phyloP scores from a whole-genome alignment of 1,140 invertebrate species.

The Lepidurus apus region DNA sequence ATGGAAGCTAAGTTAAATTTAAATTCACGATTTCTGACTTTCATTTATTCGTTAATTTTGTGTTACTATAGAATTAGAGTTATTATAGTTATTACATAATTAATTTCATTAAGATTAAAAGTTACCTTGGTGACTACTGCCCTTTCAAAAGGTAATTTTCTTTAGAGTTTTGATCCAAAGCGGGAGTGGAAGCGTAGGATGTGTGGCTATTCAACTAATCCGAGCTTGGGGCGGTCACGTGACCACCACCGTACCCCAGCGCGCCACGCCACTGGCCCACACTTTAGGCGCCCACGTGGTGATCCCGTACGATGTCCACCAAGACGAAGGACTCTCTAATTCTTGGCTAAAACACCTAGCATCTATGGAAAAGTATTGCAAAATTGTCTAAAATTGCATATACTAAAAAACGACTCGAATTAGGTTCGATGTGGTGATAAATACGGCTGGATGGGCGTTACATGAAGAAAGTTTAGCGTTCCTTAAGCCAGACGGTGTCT shows the following conservation, averaged over 20 bases:
- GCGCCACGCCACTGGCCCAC: slow-evolving; percentile 50
- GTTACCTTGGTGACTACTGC: neutral
- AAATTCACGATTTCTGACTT: too few species aligned
- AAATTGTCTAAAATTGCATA: slow-evolving; percentile 28
- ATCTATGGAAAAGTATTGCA: slow-evolving; percentile 37
- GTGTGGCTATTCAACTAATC: slow-evolving; percentile 63
- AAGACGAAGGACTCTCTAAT: neutral
- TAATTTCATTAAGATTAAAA: neutral
- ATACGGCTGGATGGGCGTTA: slow-evolving; percentile 48
- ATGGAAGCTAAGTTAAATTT: too few species aligned
- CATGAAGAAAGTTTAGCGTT: slow-evolving; percentile 47
- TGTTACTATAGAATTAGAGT: too few species aligned
- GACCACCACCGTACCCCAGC: slow-evolving; percentile 51
- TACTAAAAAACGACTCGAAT: slow-evolving; percentile 36
- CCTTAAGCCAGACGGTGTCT: slow-evolving; percentile 48
- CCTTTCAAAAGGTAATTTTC: slow-evolving; percentile 34
- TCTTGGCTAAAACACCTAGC: neutral
- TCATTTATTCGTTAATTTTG: too few species aligned
- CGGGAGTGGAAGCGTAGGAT: slow-evolving; percentile 63
- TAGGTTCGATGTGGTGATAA: slow-evolving; percentile 56
- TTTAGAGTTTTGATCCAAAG: slow-evolving; percentile 62
- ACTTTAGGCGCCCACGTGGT: slow-evolving; percentile 54
- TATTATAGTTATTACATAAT: too few species aligned
- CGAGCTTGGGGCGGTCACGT: slow-evolving; percentile 60
- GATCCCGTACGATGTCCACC: slow-evolving; percentile 44